A percentile compares a stretch with the other conserved stretches of the same genome.
Conservation (phyloP, 2,113 vertebrate species). For the Rostratula benghalensis region DNA sequence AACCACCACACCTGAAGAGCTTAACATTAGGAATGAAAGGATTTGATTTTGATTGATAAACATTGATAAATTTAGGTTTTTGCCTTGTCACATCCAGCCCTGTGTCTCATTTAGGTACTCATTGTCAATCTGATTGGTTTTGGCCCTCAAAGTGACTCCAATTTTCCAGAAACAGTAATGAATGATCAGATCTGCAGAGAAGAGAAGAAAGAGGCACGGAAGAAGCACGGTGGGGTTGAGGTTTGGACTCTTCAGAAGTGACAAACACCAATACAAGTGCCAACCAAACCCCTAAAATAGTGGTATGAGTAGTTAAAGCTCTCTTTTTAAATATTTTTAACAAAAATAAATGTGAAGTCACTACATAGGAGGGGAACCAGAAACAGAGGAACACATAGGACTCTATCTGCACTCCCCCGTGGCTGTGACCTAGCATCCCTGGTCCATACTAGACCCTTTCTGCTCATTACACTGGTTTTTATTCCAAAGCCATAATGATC, state of each 20-base stretch:
- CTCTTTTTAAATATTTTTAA: not conserved
- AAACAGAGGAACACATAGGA: not conserved
- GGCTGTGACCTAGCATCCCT: not conserved
- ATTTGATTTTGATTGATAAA: not conserved
- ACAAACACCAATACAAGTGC: not conserved
- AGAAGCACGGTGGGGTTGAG: not conserved
- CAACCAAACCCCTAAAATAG: not conserved
- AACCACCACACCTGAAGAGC: not conserved
- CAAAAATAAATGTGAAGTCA: not conserved
- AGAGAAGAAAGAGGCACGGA: not conserved
- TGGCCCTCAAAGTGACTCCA: not conserved
- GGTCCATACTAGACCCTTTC: not conserved
- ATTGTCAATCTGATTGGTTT: not conserved
- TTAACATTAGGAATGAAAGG: not conserved
- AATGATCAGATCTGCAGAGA: not conserved
- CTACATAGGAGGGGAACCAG: not conserved
- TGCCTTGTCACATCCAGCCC: not conserved
- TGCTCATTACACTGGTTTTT: not conserved
- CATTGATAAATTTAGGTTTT: not conserved
- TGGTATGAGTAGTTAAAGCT: not conserved
- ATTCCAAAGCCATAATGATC: not conserved
- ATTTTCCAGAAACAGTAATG: not conserved
- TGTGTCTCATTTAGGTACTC: not conserved
- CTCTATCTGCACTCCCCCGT: not conserved
- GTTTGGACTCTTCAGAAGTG: not conserved